Percentiles rank a stretch among this genome's conserved stretches.
Conservation (phyloP, 2,113 vertebrate genomes). For the Paralichthys olivaceus region DNA sequence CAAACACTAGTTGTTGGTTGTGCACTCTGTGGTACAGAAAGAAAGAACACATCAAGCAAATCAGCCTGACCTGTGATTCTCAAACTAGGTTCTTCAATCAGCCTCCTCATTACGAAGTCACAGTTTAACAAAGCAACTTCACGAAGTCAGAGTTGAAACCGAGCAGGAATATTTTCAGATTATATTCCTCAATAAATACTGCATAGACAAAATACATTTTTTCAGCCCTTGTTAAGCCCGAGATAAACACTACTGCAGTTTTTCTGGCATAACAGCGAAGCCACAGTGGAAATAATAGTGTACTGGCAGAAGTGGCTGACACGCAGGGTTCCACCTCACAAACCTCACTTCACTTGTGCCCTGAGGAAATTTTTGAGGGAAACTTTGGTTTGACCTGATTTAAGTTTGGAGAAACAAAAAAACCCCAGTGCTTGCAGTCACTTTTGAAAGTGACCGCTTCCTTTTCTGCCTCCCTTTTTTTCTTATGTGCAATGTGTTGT, state of each 20-base stretch:
- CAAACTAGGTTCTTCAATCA: conserved; percentile 8
- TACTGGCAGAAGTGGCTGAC: conserved; percentile 47
- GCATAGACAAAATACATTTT: background rate
- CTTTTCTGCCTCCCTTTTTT: conserved; percentile 6
- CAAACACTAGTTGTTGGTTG: conserved; percentile 15
- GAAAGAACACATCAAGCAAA: conserved; percentile 10
- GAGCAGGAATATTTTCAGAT: background rate
- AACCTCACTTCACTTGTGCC: conserved; percentile 49
- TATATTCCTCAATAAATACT: background rate
- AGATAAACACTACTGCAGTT: conserved; percentile 2
- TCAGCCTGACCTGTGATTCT: conserved; percentile 38
- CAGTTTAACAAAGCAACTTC: conserved; percentile 17
- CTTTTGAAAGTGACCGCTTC: conserved; percentile 64
- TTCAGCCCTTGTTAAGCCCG: conserved; percentile 1
- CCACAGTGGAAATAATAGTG: conserved; percentile 41
- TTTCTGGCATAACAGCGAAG: conserved; percentile 36
- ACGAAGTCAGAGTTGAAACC: conserved; percentile 8
- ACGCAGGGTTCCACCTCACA: conserved; percentile 60
- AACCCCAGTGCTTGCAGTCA: conserved; percentile 5
- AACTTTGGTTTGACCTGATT: conserved; percentile 69
- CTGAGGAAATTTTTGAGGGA: conserved; percentile 49
- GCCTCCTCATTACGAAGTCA: conserved; percentile 21
- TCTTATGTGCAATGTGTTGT: conserved; percentile 39
- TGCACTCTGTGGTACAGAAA: conserved; percentile 1
- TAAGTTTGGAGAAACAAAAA: conserved; percentile 42